Evolutionary conservation across 2,113 vertebrate genomes (phyloP).

Genomic region (Crypturellus undulatus): DNA sequence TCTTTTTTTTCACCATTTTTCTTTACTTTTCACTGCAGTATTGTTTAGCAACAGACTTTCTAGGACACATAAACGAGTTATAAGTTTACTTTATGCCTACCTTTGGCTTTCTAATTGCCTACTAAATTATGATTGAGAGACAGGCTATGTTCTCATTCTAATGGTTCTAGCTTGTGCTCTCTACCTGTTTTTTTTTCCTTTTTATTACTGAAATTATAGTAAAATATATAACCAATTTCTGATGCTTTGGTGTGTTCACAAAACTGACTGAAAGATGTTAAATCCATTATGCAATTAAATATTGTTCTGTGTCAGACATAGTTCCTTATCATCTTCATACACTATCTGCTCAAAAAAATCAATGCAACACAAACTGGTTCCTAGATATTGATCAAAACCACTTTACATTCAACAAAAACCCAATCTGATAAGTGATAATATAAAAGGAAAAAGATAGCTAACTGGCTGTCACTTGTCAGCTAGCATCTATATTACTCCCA

Average conservation of each 20-base stretch:
- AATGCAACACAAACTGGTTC: conserved; percentile 14
- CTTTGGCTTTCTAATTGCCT: neutral
- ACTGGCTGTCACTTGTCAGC: conserved; percentile 11
- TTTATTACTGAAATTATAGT: neutral
- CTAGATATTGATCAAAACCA: conserved; percentile 50
- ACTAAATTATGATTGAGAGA: neutral
- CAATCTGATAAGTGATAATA: conserved; percentile 38
- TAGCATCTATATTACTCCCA: conserved; percentile 6
- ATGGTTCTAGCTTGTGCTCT: neutral
- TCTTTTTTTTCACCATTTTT: neutral
- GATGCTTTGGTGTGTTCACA: neutral
- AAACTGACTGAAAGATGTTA: neutral
- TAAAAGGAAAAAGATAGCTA: neutral
- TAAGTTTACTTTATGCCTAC: neutral
- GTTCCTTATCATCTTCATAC: neutral
- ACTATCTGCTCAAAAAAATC: conserved; percentile 49
- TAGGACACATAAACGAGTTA: neutral
- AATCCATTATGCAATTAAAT: conserved; percentile 24
- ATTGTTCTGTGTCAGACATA: neutral
- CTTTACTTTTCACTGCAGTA: neutral
- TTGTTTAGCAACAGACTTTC: neutral
- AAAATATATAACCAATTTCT: conserved; percentile 1
- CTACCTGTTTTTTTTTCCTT: neutral
- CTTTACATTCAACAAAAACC: conserved; percentile 19
- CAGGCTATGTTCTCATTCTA: neutral